Base-by-base conservation (phyloP, 2,888 invertebrate genomes). In the Sisyra terminalis region DNA sequence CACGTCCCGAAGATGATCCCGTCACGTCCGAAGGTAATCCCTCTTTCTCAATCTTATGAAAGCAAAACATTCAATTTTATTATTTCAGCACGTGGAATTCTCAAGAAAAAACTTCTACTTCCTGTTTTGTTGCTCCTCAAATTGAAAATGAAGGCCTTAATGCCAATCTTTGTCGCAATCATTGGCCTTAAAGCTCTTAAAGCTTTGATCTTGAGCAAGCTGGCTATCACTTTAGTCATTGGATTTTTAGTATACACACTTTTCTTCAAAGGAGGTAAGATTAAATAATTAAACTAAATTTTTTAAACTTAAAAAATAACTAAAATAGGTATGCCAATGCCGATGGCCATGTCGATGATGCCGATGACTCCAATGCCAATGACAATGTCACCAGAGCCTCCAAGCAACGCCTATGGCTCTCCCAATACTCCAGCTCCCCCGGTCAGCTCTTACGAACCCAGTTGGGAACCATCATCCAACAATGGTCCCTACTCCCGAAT, bases 171-270 rank as follows among this genome's bases (percentile, higher is more conserved):
- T 51, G 73, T 87, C 24, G 73, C 78, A 36, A 64, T 86, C 53
- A 76, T 86, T 56, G 81, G 84, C 48, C 64, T 87, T 51, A 87
- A 87, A 64, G 81, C 88, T 16, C 67, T 82, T 52, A 87, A 87
- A 61, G 88, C 88, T 46, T 66, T 87, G 48, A 73, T 88, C 47
- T 71, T 87, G 53, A 86, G 86, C 57, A 88, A 88, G 60, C 66
- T 87, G 51, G 85, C 87, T 47, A 77, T 88, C 56, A 69, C 79
- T 29, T 66, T 86, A 46, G 87, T 87, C 38, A 69, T 85, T 40
- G 86, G 84, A 46, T 87, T 88, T 68, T 67, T 87, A 40, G 74
- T 81, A 50, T 75, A 82, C 60, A 83, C 85, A 56, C 65, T 87
- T 53, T 61, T 82, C 46, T 81, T 81, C 60, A 86, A 86, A 68